A percentile compares a stretch with the other conserved stretches of the same genome.
phyloP scores from a whole-genome alignment of 1,140 invertebrate genomes.

The Sweltsa coloradensis region DNA sequence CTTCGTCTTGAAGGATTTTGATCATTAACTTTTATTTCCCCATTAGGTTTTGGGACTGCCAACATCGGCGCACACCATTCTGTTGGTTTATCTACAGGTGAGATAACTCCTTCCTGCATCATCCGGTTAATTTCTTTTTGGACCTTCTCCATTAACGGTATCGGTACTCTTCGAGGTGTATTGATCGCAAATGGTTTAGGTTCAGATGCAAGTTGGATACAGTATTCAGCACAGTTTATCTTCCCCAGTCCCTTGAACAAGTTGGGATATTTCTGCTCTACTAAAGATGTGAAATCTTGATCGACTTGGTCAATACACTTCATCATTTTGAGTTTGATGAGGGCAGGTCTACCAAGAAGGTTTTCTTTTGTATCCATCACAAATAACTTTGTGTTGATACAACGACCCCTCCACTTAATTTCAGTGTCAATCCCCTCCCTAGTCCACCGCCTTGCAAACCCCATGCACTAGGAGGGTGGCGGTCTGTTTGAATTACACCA shows the following conservation, averaged over 20 bases:
- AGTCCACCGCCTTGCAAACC: too few species aligned
- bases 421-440: too few species aligned
- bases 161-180: conserved; percentile 21
- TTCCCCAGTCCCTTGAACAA: conserved; percentile 3
- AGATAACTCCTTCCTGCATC: conserved; percentile 20
- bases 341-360: too few species aligned
- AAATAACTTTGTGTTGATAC: too few species aligned
- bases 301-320: too few species aligned
- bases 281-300: too few species aligned
- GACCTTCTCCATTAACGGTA: conserved; percentile 20
- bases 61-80: conserved; percentile 30
- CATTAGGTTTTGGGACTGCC: conserved; percentile 26
- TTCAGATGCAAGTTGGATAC: neutral
- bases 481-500: too few species aligned
- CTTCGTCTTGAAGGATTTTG: neutral
- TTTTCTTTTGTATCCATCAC: too few species aligned
- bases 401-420: too few species aligned
- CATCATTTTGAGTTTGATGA: too few species aligned
- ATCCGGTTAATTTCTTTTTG: conserved; percentile 20
- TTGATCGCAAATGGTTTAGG: conserved; percentile 8
- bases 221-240: conserved; percentile 3
- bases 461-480: too few species aligned
- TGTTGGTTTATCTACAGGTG: conserved; percentile 22
- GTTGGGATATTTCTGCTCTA: conserved; percentile 1
- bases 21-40: conserved; percentile 14